Evolutionary conservation across 2,888 invertebrate genomes (phyloP).

Genomic region (Drosophila niveifrons): DNA sequence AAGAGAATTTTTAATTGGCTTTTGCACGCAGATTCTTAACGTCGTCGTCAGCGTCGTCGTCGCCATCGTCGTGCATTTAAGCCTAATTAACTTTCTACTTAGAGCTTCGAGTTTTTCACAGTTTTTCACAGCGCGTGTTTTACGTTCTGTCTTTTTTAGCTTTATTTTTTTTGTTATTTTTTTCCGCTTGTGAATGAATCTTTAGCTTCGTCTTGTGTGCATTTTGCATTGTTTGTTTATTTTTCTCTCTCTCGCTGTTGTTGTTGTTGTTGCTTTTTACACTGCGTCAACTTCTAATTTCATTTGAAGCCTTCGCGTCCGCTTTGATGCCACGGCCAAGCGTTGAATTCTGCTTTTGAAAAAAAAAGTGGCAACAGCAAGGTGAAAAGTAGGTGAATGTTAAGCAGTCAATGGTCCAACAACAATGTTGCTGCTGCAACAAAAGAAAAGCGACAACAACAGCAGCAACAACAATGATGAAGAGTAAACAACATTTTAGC

Average conservation of each 20-base stretch:
- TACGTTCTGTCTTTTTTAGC: neutral
- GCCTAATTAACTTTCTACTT: constrained; percentile 83
- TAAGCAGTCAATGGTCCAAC: constrained; percentile 47
- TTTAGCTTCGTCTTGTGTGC: constrained; percentile 50
- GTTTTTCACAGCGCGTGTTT: constrained; percentile 14
- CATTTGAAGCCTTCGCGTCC: constrained; percentile 68
- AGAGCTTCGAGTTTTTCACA: constrained; percentile 46
- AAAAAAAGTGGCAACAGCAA: constrained; percentile 49
- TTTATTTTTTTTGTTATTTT: no score
- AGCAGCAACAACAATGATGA: constrained; percentile 66
- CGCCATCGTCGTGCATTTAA: constrained; percentile 72
- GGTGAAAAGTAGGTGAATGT: constrained; percentile 43
- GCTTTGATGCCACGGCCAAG: constrained; percentile 78
- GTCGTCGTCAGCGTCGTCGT: constrained; percentile 2
- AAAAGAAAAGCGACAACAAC: constrained; percentile 71
- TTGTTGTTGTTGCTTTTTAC: constrained; percentile 49
- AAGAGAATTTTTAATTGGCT: constrained; percentile 80
- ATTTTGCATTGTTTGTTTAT: constrained; percentile 55
- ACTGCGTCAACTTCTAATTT: constrained; percentile 81
- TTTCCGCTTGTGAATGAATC: constrained; percentile 44
- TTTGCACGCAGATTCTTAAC: constrained; percentile 51
- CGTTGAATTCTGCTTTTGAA: constrained; percentile 61
- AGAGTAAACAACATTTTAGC: constrained; percentile 80
- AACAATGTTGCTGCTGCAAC: constrained; percentile 55
- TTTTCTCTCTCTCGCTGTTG: constrained; percentile 28